Evolutionary conservation across 2,888 invertebrate genomes (phyloP).

Genomic region (Tipula helvola): DNA sequence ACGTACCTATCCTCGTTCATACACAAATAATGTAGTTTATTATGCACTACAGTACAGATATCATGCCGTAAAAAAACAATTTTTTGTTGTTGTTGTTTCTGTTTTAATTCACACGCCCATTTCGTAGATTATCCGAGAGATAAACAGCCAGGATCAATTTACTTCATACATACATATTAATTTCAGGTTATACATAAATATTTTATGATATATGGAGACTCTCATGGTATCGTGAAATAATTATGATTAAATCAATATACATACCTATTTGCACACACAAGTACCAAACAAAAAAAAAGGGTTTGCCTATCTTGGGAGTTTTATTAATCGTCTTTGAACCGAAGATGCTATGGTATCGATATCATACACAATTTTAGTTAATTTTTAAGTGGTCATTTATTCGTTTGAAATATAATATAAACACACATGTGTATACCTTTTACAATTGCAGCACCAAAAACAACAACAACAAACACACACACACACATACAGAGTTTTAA

Average conservation of each 20-base stretch:
- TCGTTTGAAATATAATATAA: not conserved
- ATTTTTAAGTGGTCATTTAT: not conserved
- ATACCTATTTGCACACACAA: too few species aligned
- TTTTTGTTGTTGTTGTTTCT: not conserved
- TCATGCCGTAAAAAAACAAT: not conserved
- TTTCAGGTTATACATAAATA: not conserved
- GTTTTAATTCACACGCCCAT: not conserved
- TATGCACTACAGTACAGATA: not conserved
- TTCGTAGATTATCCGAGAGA: not conserved
- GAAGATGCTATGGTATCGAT: not conserved
- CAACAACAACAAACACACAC: not conserved
- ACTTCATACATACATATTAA: not conserved
- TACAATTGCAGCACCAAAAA: not conserved
- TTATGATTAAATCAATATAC: too few species aligned
- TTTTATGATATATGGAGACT: not conserved
- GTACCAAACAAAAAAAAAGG: too few species aligned
- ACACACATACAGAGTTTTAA: not conserved
- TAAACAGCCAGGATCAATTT: not conserved
- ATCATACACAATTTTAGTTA: not conserved
- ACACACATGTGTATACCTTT: not conserved
- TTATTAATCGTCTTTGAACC: too few species aligned
- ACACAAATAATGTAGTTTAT: not conserved
- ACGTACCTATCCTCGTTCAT: not conserved
- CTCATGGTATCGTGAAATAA: too few species aligned
- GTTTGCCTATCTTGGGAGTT: too few species aligned